Percentiles rank a stretch among this genome's conserved stretches.
phyloP scores from a whole-genome alignment of 2,113 vertebrate species.

The Corythoichthys haematopterus region DNA sequence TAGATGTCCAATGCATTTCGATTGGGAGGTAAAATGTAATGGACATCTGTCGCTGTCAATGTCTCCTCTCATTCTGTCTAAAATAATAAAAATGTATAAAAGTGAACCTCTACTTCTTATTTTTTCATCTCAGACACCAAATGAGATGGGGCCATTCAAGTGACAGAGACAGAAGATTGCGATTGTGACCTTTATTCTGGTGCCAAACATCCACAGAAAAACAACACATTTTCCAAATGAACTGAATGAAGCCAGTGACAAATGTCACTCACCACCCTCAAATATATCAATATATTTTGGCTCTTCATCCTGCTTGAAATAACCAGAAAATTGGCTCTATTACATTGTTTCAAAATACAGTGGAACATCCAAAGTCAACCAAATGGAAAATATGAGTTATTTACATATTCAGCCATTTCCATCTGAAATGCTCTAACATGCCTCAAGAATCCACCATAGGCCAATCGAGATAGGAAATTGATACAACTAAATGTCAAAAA shows the following conservation, averaged over 20 bases:
- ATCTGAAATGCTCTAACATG: not conserved
- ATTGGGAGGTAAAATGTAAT: no score
- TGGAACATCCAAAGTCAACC: constrained; percentile 1
- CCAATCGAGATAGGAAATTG: not conserved
- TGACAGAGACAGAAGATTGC: constrained; percentile 17
- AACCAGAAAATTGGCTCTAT: constrained; percentile 25
- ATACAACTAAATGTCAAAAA: not conserved
- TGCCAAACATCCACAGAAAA: constrained; percentile 62
- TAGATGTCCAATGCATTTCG: no score
- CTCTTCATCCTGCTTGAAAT: constrained; percentile 10
- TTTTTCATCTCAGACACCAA: not conserved
- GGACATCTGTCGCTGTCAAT: not conserved
- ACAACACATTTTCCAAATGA: constrained; percentile 57
- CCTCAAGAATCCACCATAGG: not conserved
- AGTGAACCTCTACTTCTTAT: not conserved
- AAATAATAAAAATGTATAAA: no score
- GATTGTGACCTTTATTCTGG: constrained; percentile 66
- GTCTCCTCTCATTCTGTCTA: no score
- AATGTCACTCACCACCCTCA: constrained; percentile 25
- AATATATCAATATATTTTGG: constrained; percentile 28
- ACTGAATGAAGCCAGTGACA: constrained; percentile 35
- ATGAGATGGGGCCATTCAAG: constrained; percentile 5
- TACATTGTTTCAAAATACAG: constrained; percentile 15
- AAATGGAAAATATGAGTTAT: not conserved
- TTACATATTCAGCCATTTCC: no score